These are phyloP conservation scores for Nestor notabilis DNA, from an alignment of 2,113 vertebrate species.

Conservation along the genomic window DNA sequence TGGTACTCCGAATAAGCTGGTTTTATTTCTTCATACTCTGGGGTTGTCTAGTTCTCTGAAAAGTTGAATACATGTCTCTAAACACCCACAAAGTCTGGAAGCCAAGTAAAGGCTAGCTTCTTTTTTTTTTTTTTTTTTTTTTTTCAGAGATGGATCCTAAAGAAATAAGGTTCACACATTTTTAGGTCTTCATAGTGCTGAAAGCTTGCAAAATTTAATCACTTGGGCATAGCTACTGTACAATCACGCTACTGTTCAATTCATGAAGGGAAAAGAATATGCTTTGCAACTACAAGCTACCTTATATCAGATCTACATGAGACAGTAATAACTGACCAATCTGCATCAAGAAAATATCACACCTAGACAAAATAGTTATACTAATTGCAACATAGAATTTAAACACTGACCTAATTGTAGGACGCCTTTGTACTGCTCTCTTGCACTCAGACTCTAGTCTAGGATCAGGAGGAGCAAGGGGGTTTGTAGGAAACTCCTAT, in stretches of 20 bases:
- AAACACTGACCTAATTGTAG: too few species aligned
- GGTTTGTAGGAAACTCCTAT: not conserved
- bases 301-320: not conserved
- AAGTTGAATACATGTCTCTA: not conserved
- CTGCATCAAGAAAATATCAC: not conserved
- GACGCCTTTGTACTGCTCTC: not conserved
- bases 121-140: not conserved
- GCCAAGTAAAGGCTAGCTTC: not conserved
- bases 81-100: not conserved
- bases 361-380: not conserved
- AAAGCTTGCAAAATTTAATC: not conserved
- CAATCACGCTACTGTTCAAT: not conserved
- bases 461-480: not conserved
- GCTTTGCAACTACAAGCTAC: not conserved
- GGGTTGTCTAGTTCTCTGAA: not conserved
- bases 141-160: not conserved
- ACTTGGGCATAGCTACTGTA: not conserved
- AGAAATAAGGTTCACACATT: not conserved
- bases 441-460: not conserved
- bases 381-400: not conserved
- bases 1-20: too few species aligned
- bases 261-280: not conserved
- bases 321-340: not conserved
- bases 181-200: not conserved
- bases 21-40: not conserved